Conservation (phyloP, 2,797 vertebrate species). For the Enteromius viviparus region DNA sequence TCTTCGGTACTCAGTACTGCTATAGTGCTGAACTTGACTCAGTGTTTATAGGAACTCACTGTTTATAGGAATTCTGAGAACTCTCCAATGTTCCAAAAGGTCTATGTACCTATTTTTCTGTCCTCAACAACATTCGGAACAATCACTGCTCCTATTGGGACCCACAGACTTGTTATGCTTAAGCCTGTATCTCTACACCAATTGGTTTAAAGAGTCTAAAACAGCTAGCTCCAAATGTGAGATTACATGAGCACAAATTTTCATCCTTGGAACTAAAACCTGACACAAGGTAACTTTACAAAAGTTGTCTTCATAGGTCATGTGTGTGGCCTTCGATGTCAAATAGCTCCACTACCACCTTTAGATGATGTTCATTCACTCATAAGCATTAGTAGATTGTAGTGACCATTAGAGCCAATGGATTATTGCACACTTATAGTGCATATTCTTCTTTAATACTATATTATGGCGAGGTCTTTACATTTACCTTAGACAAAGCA, state of each 20-base stretch:
- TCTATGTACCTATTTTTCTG: conserved; percentile 63
- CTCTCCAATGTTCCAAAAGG: not conserved
- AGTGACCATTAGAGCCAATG: not conserved
- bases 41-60: not conserved
- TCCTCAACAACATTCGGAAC: conserved; percentile 76
- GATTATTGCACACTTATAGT: not conserved
- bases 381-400: not conserved
- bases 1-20: not conserved
- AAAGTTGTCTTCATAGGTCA: not conserved
- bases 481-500: no score
- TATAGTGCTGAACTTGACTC: not conserved
- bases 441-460: not conserved
- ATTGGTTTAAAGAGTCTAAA: conserved; percentile 76
- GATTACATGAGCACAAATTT: conserved; percentile 5
- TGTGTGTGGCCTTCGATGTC: not conserved
- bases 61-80: not conserved
- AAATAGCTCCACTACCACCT: not conserved
- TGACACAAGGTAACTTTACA: not conserved
- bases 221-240: conserved; percentile 12
- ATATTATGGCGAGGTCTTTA: not conserved
- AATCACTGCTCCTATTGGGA: conserved; percentile 70
- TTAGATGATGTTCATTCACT: not conserved
- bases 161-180: conserved; percentile 73
- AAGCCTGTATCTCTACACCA: conserved; percentile 74
- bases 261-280: not conserved